Evolutionary conservation across 2,113 vertebrate species (phyloP), one percentile per base, ranked within the genome.

Genomic region (Rhynchopsitta pachyrhyncha): DNA sequence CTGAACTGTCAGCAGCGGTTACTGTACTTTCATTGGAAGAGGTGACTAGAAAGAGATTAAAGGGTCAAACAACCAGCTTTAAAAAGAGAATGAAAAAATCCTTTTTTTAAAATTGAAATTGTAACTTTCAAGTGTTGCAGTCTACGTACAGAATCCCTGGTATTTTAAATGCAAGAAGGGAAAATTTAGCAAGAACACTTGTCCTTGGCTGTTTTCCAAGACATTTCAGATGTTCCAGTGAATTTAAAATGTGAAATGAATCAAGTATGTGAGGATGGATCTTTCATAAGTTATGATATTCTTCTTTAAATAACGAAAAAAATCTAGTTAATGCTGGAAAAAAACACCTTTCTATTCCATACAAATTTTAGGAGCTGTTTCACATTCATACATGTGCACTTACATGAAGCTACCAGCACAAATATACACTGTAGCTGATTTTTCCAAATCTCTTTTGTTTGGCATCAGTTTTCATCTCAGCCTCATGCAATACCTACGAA

Each of bases 241-340:
- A 93, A 70, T 91, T 85, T 87, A 77, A 91, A 87, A 89, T 79
- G 14, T 64, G 62, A 92, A 95, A 86, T 69, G 10, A 91, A 82
- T 92, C 57, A 89, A 85, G 47, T 73, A 46, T 50, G 73, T 73
- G 37, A 79, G 8, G 57, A 57, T 47, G 39, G 29, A 52, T 77
- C 25, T 92, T 87, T 84, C 9, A 13, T 42, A 91, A 69, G 4
- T 69, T 37, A 60, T n/a, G 8, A 59, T 67, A 71, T 80, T 52
- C 25, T 62, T 79, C 59, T 79, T 82, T 44, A 91, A 82, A 87
- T 59, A 73, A 46, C 29, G 33, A 91, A 86, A 49, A 13, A 10
- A 1, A 8, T 44, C 9, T 37, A 42, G 13, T 37, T 75, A 23
- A n/a, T 62, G 11, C 22, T 33, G 9, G 11, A 80, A 94, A 77